Evolutionary conservation across 2,888 invertebrate genomes (phyloP), one percentile per base, ranked within the genome.

Genomic region (Drosophila pseudotakahashii): DNA sequence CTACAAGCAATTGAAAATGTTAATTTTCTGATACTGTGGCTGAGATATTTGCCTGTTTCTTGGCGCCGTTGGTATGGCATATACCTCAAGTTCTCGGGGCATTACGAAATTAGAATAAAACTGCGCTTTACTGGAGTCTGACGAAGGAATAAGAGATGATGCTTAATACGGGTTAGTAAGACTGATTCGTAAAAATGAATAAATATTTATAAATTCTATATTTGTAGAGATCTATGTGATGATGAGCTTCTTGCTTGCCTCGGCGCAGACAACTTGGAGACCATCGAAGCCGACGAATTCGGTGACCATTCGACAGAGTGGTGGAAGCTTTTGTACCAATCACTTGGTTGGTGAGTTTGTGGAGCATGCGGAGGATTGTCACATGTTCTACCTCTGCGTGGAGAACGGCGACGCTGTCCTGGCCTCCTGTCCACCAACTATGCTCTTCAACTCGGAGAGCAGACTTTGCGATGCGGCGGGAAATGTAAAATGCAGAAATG

Each of bases 401-500:
- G 82, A 89, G 3, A 78, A 88, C 19, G 89, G 87, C 1, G 74
- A 78, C 32, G 86, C 89, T 1, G 81, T 90, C 23, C 62, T 83
- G 32, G 91, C 91, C 3, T 80, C 87, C 13, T 92, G 92, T 47
- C 92, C 92, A 0, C 73, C 75, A 3, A 90, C 89, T 9, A 91
- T 92, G 91, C 79, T 91, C 10, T 92, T 91, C 68, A 92, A 92
- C 73, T 67, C 88, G 4, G 73, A 79, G 13, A 91, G 81, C 41
- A 84, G 89, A 44, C 86, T 92, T 4, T 92, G 92, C 58, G 92
- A 92, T 64, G 78, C 87, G 1, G 74, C 85, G 1, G 66, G 69
- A 9, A 90, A 90, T 75, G 89, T 82, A 3, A 52, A 63, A 7
- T 91, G 91, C 50, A 47, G 32, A 2, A 73, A 72, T 55, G 62